Conservation (phyloP, 1,140 invertebrate species). For the Lepidostoma basale region DNA sequence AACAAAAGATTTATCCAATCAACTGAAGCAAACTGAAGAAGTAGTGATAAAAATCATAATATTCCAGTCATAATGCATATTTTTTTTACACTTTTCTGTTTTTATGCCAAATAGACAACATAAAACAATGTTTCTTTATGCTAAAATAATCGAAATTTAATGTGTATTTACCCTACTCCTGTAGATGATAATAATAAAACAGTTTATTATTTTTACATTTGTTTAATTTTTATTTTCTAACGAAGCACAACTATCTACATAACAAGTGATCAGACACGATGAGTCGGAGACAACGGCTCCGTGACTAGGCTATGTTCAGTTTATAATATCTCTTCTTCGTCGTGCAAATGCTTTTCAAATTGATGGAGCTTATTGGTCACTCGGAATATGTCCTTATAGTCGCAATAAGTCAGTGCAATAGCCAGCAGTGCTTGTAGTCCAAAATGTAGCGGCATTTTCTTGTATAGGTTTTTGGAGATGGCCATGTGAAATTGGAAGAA, state of each 20-base stretch:
- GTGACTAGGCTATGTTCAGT: too few species aligned
- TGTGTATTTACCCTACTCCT: background rate
- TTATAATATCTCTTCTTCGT: background rate
- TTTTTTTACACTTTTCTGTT: too few species aligned
- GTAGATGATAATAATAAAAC: too few species aligned
- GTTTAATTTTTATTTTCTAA: background rate
- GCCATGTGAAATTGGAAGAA: background rate
- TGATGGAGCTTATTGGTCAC: background rate
- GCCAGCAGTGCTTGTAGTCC: background rate
- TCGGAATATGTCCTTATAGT: background rate
- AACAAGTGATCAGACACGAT: too few species aligned
- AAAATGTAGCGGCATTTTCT: background rate
- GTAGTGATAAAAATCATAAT: background rate
- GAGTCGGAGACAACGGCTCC: too few species aligned
- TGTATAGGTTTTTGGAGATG: background rate
- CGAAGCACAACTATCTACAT: background rate
- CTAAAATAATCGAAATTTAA: background rate
- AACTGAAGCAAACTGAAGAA: background rate
- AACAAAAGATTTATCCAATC: background rate
- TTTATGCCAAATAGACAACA: too few species aligned
- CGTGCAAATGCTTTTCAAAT: constrained; percentile 11
- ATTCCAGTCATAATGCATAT: background rate
- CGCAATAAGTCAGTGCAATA: background rate
- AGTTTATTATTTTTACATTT: background rate
- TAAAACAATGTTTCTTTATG: background rate